Base-by-base conservation (phyloP, 1,140 invertebrate species). In the Anagrus nilaparvatae region DNA sequence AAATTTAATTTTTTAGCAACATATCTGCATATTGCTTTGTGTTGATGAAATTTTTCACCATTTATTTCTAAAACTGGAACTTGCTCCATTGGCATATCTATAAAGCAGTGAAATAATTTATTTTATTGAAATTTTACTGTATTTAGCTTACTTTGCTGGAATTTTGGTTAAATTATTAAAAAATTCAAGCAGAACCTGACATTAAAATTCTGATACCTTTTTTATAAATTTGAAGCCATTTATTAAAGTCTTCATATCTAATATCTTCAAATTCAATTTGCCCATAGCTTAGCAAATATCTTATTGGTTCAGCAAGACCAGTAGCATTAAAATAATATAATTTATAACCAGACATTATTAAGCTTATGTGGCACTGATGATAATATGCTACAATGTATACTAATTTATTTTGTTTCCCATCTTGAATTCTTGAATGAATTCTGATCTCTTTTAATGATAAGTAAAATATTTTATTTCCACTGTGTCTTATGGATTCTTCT, bases 11-110 rank as follows among this genome's bases (percentile, higher is more conserved):
- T 52, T 43, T 48, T 59, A 4, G 49, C 60, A 5, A 63, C 34
- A 29, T 51, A 63, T 48, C 59, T 49, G 40, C 57, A 55, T 35
- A 63, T 61, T 3, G 59, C 52, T 33, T 48, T 49, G 12, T 59
- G 59, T 33, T 62, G 58, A 37, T 55, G 49, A 34, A 50, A 52
- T 29, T 48, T 55, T 20, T 54, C 51, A 0, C 58, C 56, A 33
- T 59, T 48, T 25, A 60, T 50, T 14, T 61, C 60, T 8, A 62
- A 27, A 7, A 62, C 53, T 6, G 60, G 58, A 38, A 55, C 48
- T 43, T 62, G 52, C 1, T 52, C 56, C 49, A 60, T 55, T 14
- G 60, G 60, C 56, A 58, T 58, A 9, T 52, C 54, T 58, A n/a
- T 24, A 27, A 44, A 25, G n/a, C n/a, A n/a, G n/a, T n/a, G n/a